These are phyloP conservation scores for Podarcis cretensis DNA, from an alignment of 2,113 vertebrate species.

Conservation along the genomic window DNA sequence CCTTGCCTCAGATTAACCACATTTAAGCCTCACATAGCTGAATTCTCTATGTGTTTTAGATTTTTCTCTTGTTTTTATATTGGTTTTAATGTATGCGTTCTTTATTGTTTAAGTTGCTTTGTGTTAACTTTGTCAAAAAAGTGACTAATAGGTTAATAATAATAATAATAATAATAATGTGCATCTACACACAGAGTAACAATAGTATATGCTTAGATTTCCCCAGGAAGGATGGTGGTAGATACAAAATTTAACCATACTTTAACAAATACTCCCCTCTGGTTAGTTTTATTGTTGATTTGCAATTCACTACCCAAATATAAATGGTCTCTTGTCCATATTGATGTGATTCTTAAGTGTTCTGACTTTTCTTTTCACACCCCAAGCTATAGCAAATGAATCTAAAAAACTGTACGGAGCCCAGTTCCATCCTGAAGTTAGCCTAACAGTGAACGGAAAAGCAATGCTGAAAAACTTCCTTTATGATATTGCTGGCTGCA, in stretches of 20 bases:
- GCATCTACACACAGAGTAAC: neutral
- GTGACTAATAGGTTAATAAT: no score
- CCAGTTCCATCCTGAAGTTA: constrained; percentile 98
- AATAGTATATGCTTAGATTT: neutral
- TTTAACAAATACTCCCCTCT: neutral
- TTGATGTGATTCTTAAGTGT: rapidly evolving
- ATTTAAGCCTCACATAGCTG: neutral
- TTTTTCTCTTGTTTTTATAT: no score
- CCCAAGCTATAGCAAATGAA: constrained; percentile 93
- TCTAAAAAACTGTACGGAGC: constrained; percentile 96
- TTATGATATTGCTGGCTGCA: constrained; percentile 95
- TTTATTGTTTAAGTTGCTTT: no score
- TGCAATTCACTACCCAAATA: neutral
- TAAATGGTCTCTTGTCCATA: neutral
- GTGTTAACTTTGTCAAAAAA: no score
- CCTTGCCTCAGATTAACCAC: neutral
- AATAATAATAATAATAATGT: neutral
- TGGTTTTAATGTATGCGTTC: no score
- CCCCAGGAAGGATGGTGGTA: neutral
- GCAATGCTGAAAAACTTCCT: constrained; percentile 95
- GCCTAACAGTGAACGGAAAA: constrained; percentile 93
- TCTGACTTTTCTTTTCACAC: neutral
- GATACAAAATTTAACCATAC: neutral
- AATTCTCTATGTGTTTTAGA: neutral
- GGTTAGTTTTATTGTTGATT: neutral